Evolutionary conservation across 1,140 invertebrate genomes (phyloP), one percentile per base, ranked within the genome.

Genomic region (Cylas formicarius): DNA sequence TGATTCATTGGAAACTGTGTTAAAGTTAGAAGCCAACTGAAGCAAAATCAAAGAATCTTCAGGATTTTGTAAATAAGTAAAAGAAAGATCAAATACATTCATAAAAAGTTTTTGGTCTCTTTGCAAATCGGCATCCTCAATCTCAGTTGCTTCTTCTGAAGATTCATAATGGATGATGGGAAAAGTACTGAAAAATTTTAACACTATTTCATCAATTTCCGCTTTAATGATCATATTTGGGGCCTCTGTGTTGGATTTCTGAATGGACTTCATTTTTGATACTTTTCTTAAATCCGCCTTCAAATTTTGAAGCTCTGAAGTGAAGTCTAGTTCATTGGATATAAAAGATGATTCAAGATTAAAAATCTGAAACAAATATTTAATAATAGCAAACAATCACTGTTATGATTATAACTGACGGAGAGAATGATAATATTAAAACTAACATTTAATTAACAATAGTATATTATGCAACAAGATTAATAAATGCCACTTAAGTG

Each of bases 331-430:
- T 47, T 72, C 66, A 8, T 60, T 48, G n/a, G 62, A 63, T 0
- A 71, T 20, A 37, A 58, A 42, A 9, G 60, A 63, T 6, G 69
- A 52, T 45, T 69, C 48, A 26, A 73, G 43, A 34, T 67, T 58
- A 40, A 69, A 72, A 13, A 69, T 69, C 71, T 73, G 52, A 18
- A 62, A 63, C 39, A 48, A 32, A 51, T n/a, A n/a, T n/a, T n/a
- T n/a, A n/a, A n/a, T n/a, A n/a, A n/a, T n/a, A n/a, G n/a, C n/a
- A n/a, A n/a, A n/a, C n/a, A n/a, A n/a, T n/a, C n/a, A n/a, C n/a
- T n/a, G n/a, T n/a, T n/a, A n/a, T n/a, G n/a, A n/a, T n/a, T n/a
- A n/a, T n/a, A n/a, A n/a, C n/a, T n/a, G n/a, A n/a, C n/a, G n/a
- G n/a, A n/a, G n/a, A n/a, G n/a, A n/a, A n/a, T n/a, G n/a, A n/a